Percentiles rank a stretch among this genome's conserved stretches.
Conservation (phyloP, 2,113 vertebrate genomes). For the Upupa epops region DNA sequence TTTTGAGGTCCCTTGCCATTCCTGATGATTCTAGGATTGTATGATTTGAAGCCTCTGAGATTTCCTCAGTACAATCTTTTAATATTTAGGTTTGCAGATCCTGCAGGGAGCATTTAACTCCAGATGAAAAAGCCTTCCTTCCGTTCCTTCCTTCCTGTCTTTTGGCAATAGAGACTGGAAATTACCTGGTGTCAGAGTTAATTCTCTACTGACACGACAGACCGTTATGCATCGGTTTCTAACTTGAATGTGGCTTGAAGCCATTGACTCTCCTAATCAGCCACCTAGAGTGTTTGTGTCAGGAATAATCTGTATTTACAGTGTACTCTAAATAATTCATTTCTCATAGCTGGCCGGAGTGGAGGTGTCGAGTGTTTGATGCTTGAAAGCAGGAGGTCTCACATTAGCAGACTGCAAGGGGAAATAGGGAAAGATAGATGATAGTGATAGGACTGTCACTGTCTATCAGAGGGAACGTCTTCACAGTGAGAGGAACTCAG, state of each 20-base stretch:
- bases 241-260: conserved; percentile 40
- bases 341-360: not conserved
- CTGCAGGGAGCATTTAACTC: conserved; percentile 35
- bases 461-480: too few species aligned
- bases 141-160: conserved; percentile 52
- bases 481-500: too few species aligned
- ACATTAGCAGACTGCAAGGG: not conserved
- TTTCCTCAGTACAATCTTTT: not conserved
- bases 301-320: conserved; percentile 44
- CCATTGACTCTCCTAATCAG: conserved; percentile 54
- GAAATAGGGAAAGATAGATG: not conserved
- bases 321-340: conserved; percentile 16
- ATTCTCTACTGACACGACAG: conserved; percentile 38
- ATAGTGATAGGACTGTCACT: not conserved
- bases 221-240: conserved; percentile 2
- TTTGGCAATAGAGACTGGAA: not conserved
- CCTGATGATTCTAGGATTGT: too few species aligned
- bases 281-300: conserved; percentile 41
- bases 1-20: too few species aligned
- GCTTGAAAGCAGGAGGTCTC: not conserved
- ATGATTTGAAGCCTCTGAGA: not conserved
- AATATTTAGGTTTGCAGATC: conserved; percentile 27
- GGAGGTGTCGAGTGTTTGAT: not conserved
- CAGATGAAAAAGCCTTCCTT: not conserved
- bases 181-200: conserved; percentile 49